phyloP scores from a whole-genome alignment of 2,888 invertebrate species.

The Lypha dubia region DNA sequence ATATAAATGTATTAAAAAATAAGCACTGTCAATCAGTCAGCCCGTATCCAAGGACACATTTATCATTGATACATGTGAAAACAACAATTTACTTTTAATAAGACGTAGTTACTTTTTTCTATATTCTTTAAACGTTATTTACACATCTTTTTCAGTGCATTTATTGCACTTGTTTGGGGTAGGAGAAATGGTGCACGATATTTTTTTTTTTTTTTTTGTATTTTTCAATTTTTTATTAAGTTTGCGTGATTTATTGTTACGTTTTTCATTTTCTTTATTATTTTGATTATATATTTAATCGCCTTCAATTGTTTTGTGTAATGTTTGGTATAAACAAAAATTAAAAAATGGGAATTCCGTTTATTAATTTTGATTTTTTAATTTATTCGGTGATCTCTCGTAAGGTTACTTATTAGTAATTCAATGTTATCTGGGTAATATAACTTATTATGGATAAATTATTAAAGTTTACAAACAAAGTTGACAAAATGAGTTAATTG shows the following conservation, averaged over 20 bases:
- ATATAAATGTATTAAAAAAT: background rate
- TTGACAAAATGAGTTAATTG: no score
- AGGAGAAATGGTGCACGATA: background rate
- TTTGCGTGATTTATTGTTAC: constrained; percentile 51
- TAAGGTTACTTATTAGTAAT: constrained; percentile 40
- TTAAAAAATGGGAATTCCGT: constrained; percentile 8
- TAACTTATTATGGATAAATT: no score
- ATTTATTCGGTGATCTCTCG: constrained; percentile 50
- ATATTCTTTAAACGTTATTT: background rate
- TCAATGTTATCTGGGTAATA: background rate
- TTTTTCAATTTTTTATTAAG: constrained; percentile 28
- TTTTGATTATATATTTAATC: constrained; percentile 54
- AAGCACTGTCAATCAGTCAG: constrained; percentile 11
- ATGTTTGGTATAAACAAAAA: constrained; percentile 13
- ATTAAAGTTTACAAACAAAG: no score
- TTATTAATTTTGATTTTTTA: constrained; percentile 5
- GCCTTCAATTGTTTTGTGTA: constrained; percentile 43
- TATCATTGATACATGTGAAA: constrained; percentile 5
- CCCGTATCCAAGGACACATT: constrained; percentile 8
- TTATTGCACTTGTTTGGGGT: background rate
- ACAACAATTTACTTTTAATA: constrained; percentile 34
- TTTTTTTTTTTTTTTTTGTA: constrained; percentile 20
- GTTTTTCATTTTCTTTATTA: constrained; percentile 33
- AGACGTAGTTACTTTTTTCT: constrained; percentile 42
- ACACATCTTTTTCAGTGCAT: background rate